Base-by-base conservation (phyloP, 2,113 vertebrate species). In the Apus apus region DNA sequence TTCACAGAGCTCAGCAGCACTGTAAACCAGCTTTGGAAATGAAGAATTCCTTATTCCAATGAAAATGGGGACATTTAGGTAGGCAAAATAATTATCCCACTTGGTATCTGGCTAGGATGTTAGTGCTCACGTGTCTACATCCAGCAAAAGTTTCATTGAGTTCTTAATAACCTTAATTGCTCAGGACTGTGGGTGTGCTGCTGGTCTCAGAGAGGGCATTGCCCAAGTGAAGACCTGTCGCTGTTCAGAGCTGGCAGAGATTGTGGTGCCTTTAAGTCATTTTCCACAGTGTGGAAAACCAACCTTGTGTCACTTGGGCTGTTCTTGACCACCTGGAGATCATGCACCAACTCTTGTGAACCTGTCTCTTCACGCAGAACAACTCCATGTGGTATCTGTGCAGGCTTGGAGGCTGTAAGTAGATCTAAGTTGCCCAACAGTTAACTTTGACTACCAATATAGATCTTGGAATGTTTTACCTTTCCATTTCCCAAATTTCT, bases 21-120 rank as follows among this genome's bases (percentile, higher is more conserved):
- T 22, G 36, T 54, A 20, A 19, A 87, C 62, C 66, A 58, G 93
- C 85, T 96, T 82, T 93, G 82, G 77, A 94, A 76, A 87, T 50
- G 81, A 87, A 64, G 86, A 81, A 79, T 86, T 83, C 79, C 91
- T 80, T 84, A 66, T 89, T 90, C 85, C 23, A 8, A 34, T 45
- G 80, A 66, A 97, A 94, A 95, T 1, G 3, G 80, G 85, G 70
- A 70, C 40, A 43, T 95, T 82, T 79, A 94, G 89, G 86, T 95
- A 78, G 84, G 85, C 27, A 91, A 89, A 95, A 95, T 95, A 94
- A 94, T 95, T 85, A 89, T 85, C 66, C 45, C 61, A 29, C 30
- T 21, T 92, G 80, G 30, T 80, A 26, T 73, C 57, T 76, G 89
- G 68, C 90, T 91, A 93, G 48, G 77, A 70, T 7, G 11, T 53